These are phyloP conservation scores for Ophiodon elongatus DNA, from an alignment of 2,113 vertebrate genomes.

Conservation along the genomic window DNA sequence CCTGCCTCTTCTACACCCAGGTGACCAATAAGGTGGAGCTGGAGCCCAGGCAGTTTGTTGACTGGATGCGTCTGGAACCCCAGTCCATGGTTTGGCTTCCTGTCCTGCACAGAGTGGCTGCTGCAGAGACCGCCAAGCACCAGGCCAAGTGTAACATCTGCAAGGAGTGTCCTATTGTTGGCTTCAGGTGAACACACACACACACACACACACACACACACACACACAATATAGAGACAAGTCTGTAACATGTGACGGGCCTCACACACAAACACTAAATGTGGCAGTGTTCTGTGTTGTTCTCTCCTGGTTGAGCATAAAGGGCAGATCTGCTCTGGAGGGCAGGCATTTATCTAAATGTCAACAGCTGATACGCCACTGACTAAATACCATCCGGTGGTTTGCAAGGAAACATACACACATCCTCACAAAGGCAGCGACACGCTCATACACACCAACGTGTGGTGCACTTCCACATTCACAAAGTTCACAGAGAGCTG, in stretches of 20 bases:
- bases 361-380: constrained; percentile 79
- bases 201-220: constrained; percentile 4
- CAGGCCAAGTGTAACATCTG: constrained; percentile 99
- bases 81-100: constrained; percentile 99
- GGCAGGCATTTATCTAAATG: constrained; percentile 84
- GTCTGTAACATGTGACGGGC: constrained; percentile 28
- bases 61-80: constrained; percentile 97
- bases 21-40: constrained; percentile 96
- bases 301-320: constrained; percentile 72
- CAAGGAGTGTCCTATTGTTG: constrained; percentile 98
- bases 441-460: constrained; percentile 18
- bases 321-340: constrained; percentile 79
- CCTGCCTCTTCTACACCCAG: constrained; percentile 73
- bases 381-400: constrained; percentile 76
- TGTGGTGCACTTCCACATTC: neutral
- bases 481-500: constrained; percentile 29
- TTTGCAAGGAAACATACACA: constrained; percentile 47
- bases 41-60: constrained; percentile 92
- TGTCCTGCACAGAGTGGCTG: constrained; percentile 95
- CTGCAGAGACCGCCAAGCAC: constrained; percentile 97
- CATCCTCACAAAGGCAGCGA: constrained; percentile 9
- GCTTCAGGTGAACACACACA: constrained; percentile 89
- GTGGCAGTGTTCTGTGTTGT: constrained; percentile 35
- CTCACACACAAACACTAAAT: constrained; percentile 24
- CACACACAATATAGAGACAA: neutral